Evolutionary conservation across 2,113 vertebrate species (phyloP).

Genomic region (Himantopus leucocephalus): DNA sequence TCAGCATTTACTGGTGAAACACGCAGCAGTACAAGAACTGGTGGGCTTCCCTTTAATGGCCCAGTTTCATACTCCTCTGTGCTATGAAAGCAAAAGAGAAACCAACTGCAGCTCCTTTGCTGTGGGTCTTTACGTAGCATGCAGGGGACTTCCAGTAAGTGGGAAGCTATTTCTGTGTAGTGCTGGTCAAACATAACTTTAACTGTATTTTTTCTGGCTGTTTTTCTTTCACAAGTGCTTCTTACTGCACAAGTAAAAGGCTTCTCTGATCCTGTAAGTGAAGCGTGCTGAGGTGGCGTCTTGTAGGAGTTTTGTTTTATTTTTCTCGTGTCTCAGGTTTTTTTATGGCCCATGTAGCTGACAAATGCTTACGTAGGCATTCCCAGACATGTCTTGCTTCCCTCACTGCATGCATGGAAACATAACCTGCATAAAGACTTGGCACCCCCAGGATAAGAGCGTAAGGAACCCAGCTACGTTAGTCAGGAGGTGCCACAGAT

Average conservation of each 20-base stretch:
- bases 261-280: neutral
- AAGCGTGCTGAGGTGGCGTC: neutral
- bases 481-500: neutral
- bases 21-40: neutral
- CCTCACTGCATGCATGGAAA: neutral
- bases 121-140: fast-evolving
- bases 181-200: neutral
- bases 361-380: neutral
- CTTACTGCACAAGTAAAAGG: neutral
- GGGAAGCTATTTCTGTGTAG: neutral
- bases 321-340: fast-evolving
- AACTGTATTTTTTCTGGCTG: neutral
- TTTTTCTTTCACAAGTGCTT: neutral
- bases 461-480: neutral
- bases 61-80: neutral
- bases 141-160: too few relatives aligned
- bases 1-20: neutral
- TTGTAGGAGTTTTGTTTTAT: neutral
- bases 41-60: neutral
- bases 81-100: neutral
- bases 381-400: neutral
- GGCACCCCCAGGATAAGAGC: neutral
- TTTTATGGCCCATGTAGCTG: neutral
- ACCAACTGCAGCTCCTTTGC: neutral
- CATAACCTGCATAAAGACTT: neutral